Conservation (phyloP, 2,888 invertebrate species). For the Ormia ochracea region DNA sequence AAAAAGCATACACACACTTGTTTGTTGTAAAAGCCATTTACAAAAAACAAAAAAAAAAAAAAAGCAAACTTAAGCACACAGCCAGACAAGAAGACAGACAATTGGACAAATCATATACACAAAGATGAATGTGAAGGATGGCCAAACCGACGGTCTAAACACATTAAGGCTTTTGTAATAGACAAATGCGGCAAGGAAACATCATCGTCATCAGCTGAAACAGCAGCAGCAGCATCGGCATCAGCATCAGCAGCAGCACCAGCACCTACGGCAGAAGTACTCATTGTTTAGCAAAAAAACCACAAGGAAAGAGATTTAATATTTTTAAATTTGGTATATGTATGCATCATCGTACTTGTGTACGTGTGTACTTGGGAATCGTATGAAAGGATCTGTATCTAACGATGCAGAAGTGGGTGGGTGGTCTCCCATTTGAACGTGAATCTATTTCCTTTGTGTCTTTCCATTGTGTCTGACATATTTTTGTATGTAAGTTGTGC, state of each 20-base stretch:
- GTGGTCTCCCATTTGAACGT: conserved; percentile 41
- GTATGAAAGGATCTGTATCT: neutral
- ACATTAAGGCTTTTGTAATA: conserved; percentile 7
- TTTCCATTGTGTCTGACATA: neutral
- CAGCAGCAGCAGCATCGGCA: neutral
- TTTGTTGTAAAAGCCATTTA: conserved; percentile 45
- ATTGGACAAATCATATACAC: conserved; percentile 37
- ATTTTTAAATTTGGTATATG: conserved; percentile 13
- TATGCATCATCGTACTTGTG: too few species aligned
- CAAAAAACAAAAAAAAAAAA: too few species aligned
- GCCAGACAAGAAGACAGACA: conserved; percentile 4
- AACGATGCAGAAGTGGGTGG: conserved; percentile 30
- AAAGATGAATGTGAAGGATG: conserved; percentile 35
- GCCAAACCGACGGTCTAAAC: conserved; percentile 7
- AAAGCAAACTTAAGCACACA: neutral
- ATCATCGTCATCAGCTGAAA: neutral
- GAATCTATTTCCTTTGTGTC: conserved; percentile 2
- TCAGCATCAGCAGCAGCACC: neutral
- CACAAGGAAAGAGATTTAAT: conserved; percentile 3
- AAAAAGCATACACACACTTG: conserved; percentile 1
- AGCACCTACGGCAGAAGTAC: neutral
- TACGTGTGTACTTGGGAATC: too few species aligned
- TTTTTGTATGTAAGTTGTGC: neutral
- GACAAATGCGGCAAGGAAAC: conserved; percentile 16
- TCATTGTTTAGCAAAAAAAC: conserved; percentile 17